Conservation (phyloP, 2,797 vertebrate species). For the Hypotaenidia okinawae region DNA sequence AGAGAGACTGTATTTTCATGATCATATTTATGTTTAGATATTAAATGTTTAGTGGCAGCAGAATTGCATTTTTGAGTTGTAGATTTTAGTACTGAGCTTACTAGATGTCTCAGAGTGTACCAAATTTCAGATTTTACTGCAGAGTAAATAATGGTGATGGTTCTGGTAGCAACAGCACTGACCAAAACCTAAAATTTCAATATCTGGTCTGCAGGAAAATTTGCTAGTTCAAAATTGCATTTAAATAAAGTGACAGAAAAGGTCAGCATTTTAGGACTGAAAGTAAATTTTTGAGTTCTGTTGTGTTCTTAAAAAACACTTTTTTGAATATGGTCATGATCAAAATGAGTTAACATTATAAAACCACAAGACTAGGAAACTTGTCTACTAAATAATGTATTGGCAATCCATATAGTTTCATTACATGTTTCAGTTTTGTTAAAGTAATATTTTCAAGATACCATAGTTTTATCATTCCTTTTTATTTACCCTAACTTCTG, state of each 20-base stretch:
- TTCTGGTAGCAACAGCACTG: background rate
- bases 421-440: background rate
- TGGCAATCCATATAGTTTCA: background rate
- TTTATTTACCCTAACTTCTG: background rate
- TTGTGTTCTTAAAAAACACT: background rate
- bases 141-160: background rate
- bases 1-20: background rate
- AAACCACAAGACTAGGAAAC: background rate
- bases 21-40: background rate
- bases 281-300: background rate
- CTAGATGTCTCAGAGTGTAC: background rate
- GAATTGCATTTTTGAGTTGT: background rate
- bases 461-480: background rate
- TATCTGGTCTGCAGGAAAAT: background rate
- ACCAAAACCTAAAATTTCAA: background rate
- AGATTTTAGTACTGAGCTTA: background rate
- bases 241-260: background rate
- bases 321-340: background rate
- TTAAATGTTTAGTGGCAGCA: background rate
- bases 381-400: background rate
- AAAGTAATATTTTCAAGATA: background rate
- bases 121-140: background rate
- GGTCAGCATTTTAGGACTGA: background rate
- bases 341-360: background rate
- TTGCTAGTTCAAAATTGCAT: background rate